Conservation (phyloP, 2,888 invertebrate species). For the Ormyrus rosae region DNA sequence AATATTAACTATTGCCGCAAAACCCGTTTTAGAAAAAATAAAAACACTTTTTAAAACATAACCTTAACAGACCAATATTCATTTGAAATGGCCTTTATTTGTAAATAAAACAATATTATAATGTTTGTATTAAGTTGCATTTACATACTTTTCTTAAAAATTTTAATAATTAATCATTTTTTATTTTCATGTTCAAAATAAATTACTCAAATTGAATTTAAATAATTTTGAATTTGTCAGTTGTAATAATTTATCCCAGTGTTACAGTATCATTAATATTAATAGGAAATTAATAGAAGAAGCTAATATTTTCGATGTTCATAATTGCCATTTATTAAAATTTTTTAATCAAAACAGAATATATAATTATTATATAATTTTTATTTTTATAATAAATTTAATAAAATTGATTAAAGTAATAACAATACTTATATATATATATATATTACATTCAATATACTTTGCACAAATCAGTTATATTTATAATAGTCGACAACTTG, state of each 20-base stretch:
- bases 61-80: constrained; percentile 22
- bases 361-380: constrained; percentile 50
- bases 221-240: neutral
- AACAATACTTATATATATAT: constrained; percentile 52
- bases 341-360: constrained; percentile 51
- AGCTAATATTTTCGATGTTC: constrained; percentile 2
- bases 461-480: constrained; percentile 37
- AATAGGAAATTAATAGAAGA: neutral
- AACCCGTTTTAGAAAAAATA: constrained; percentile 4
- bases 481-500: constrained; percentile 35
- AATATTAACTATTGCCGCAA: neutral
- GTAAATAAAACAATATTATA: constrained; percentile 2
- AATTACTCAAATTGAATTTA: too few species aligned
- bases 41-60: constrained; percentile 37
- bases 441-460: constrained; percentile 46
- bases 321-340: constrained; percentile 50
- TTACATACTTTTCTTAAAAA: too few species aligned
- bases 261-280: neutral
- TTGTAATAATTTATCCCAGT: neutral
- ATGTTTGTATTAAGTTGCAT: too few species aligned
- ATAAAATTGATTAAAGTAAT: constrained; percentile 54
- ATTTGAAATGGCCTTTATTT: neutral
- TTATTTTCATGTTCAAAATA: too few species aligned
- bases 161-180: too few species aligned
- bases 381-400: neutral